Percentiles rank a stretch among this genome's conserved stretches.
Evolutionary conservation across 2,797 vertebrate species (phyloP).

Genomic region (Chiloscyllium punctatum): DNA sequence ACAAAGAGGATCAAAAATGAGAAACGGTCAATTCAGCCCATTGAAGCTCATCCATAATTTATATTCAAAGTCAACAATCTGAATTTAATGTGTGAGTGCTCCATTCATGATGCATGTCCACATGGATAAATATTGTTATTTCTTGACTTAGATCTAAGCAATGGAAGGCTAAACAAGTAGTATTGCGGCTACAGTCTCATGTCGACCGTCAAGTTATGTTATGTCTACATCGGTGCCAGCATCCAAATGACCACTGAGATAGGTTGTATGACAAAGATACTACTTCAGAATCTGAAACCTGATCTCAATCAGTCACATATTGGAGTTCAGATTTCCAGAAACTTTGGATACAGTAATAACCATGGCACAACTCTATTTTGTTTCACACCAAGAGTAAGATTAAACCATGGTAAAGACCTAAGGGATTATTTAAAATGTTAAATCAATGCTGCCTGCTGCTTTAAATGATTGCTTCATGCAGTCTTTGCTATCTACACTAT

Average conservation of each 20-base stretch:
- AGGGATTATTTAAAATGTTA: not conserved
- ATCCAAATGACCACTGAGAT: not conserved
- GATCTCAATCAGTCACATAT: not conserved
- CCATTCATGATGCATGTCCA: not conserved
- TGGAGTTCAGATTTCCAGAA: no score
- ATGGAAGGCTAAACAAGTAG: not conserved
- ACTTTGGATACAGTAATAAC: not conserved
- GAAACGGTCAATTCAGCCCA: no score
- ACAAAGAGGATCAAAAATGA: not conserved
- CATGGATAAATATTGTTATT: not conserved
- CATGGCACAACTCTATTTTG: not conserved
- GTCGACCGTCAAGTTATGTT: not conserved
- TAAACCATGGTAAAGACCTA: not conserved
- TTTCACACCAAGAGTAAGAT: not conserved
- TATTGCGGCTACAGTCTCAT: not conserved
- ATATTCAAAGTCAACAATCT: not conserved
- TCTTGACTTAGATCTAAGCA: not conserved
- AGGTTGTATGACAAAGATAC: not conserved
- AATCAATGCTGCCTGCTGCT: not conserved
- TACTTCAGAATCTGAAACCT: not conserved
- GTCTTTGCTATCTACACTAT: not conserved
- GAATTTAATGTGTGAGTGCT: not conserved
- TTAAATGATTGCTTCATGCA: not conserved
- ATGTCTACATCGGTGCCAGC: not conserved
- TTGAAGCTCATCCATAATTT: constrained; percentile 12